Evolutionary conservation across 1,140 invertebrate species (phyloP), one percentile per base, ranked within the genome.

Genomic region (honey bee (Apis mellifera)): DNA sequence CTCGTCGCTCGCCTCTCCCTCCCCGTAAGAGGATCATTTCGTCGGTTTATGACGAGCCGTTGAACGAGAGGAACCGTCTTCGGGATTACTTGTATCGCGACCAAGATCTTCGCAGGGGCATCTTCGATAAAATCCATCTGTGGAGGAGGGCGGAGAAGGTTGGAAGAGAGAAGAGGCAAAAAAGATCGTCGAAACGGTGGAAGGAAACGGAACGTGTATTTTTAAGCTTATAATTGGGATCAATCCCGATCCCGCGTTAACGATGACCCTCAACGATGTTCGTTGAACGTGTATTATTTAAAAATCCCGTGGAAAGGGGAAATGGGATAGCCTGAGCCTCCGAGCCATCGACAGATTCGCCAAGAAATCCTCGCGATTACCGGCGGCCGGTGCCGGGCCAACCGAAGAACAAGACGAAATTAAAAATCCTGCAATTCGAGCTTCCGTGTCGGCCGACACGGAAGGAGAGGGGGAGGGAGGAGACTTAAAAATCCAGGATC

Each of bases 401-500:
- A 5, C 26, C 42, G 26, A 75, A 52, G 72, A 82, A 82, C 73
- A 82, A 82, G 79, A 82, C 79, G 73, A 26, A 82, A 82, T 82
- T 82, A 82, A 82, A 82, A 82, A 82, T 68, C 79, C 79, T 73
- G 79, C 79, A 60, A 62, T n/a, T 50, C 64, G 21, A 19, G 79
- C 54, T 52, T 76, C 79, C 72, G 79, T 65, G 23, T 60, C 32
- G 5, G 26, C 15, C 17, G 26, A 72, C 23, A 11, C 21, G 17
- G 42, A 7, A 50, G 48, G 12, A 11, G 1, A 12, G 7, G 7
- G 9, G 17, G 23, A 4, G 0, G 71, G 59, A n/a, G 64, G n/a
- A 69, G 79, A 82, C 79, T 76, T 76, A 65, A 78, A 82, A 78
- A 60, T 82, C 75, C 26, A 32, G 73, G 23, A 12, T 59, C 50